phyloP scores from a whole-genome alignment of 2,113 vertebrate genomes.

The Myrmophylax atrothorax region DNA sequence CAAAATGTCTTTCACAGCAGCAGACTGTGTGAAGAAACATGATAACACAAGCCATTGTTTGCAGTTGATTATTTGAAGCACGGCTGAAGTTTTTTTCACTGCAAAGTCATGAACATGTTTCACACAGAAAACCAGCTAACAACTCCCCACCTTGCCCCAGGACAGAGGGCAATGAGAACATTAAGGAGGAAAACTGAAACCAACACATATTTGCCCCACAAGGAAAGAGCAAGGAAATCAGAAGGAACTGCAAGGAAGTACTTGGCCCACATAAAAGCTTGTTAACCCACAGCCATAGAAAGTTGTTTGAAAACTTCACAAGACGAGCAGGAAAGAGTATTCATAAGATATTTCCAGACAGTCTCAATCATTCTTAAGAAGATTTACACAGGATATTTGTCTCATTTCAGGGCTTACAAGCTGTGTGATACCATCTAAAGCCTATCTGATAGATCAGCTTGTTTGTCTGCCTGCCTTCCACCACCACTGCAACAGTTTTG shows the following conservation, averaged over 20 bases:
- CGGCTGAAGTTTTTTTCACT: background rate
- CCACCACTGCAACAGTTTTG: background rate
- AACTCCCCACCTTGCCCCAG: background rate
- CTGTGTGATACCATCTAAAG: background rate
- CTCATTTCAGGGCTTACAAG: background rate
- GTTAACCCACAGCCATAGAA: background rate
- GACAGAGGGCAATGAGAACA: background rate
- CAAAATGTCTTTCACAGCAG: conserved; percentile 89
- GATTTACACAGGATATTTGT: background rate
- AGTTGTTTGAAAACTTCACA: background rate
- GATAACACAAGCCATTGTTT: background rate
- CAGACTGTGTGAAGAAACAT: conserved; percentile 76
- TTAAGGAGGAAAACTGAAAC: background rate
- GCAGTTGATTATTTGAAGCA: background rate
- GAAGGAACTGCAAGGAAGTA: background rate
- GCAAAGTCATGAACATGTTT: background rate
- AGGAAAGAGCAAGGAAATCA: background rate
- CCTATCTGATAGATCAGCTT: background rate
- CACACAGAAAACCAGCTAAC: background rate
- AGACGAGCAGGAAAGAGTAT: background rate
- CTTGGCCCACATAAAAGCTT: background rate
- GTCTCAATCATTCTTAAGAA: background rate
- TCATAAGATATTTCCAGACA: background rate
- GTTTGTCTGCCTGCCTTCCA: background rate
- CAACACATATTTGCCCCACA: background rate